Evolutionary conservation across 2,888 invertebrate genomes (phyloP).

Genomic region (Aphelenchoides bicaudatus): DNA sequence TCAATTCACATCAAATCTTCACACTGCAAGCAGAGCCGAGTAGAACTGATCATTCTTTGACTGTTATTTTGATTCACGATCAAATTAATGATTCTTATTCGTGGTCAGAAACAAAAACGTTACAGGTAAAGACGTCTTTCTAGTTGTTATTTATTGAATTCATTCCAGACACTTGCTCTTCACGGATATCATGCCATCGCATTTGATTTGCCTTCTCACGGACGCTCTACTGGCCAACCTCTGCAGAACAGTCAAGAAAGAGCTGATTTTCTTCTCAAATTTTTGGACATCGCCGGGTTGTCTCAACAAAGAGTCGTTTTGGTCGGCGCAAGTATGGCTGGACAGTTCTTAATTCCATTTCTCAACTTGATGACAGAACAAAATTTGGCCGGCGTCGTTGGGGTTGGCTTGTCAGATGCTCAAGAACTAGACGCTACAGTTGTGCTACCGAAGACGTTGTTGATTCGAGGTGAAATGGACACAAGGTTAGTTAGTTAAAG

Average conservation of each 20-base stretch:
- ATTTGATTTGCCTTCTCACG: constrained; percentile 13
- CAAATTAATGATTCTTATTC: constrained; percentile 15
- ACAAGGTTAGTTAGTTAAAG: too few species aligned
- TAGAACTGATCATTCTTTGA: constrained; percentile 7
- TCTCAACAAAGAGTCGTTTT: constrained; percentile 1
- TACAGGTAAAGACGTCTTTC: background rate
- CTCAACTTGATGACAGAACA: constrained; percentile 1
- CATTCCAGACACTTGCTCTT: background rate
- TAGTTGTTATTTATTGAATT: constrained; percentile 3
- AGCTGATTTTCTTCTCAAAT: background rate
- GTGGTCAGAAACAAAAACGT: constrained; percentile 15
- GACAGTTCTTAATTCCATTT: constrained; percentile 13
- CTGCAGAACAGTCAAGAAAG: background rate
- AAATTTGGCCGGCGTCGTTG: constrained; percentile 1
- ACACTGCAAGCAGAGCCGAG: too few species aligned
- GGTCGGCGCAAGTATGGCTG: constrained; percentile 13
- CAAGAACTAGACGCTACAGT: background rate
- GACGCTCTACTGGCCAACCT: constrained; percentile 2
- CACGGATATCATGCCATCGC: constrained; percentile 1
- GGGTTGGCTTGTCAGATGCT: constrained; percentile 11
- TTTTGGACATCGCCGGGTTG: too few species aligned
- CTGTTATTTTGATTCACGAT: background rate
- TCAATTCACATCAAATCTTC: too few species aligned
- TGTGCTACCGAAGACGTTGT: background rate
- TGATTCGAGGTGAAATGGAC: constrained; percentile 18